Conservation (phyloP, 2,888 invertebrate genomes). For the Caenorhabditis afra region DNA sequence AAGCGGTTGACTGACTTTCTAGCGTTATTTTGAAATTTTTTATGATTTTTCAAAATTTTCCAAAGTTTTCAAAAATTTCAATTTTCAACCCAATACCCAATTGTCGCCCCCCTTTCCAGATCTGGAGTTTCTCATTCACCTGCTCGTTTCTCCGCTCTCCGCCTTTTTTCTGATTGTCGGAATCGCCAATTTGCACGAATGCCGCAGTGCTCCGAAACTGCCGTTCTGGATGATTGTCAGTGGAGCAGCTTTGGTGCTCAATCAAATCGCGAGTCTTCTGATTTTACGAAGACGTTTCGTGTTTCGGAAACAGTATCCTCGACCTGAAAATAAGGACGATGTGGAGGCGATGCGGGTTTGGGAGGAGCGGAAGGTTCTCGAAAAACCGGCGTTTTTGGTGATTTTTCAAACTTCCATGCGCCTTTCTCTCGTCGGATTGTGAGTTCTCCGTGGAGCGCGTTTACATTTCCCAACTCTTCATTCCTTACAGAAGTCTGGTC, state of each 20-base stretch:
- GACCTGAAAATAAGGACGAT: background rate
- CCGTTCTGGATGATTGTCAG: conserved; percentile 7
- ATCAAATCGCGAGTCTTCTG: background rate
- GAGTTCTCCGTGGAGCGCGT: background rate
- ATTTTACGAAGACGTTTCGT: background rate
- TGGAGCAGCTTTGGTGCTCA: background rate
- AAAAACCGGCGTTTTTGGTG: background rate
- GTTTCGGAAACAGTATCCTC: background rate
- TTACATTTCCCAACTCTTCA: background rate
- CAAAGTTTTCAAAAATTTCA: no score
- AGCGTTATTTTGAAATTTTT: no score
- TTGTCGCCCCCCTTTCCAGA: no score
- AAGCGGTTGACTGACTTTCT: no score
- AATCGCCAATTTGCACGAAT: background rate
- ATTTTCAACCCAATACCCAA: no score
- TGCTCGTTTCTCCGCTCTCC: background rate
- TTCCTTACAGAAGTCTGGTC: background rate
- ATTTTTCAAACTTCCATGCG: background rate
- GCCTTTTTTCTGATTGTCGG: conserved; percentile 5
- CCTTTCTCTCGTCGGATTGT: background rate
- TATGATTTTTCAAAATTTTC: no score
- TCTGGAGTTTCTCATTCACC: background rate
- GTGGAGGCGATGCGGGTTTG: background rate
- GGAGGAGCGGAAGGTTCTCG: background rate
- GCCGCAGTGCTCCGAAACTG: background rate